Percentiles rank a stretch among this genome's conserved stretches.
Conservation (phyloP, 2,888 invertebrate species). For the Glaucopsyche alexis region DNA sequence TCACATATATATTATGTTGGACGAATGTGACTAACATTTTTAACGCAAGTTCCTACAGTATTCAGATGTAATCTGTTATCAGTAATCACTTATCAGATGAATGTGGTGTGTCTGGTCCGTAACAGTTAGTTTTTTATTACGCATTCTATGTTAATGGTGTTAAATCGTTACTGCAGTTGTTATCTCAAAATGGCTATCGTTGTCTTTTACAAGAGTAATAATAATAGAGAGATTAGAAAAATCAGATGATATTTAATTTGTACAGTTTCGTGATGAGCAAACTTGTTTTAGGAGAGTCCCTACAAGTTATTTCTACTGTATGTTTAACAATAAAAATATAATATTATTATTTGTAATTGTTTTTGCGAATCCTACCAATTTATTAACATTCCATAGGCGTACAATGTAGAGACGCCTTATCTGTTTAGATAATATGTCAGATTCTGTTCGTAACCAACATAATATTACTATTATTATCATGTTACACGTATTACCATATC, state of each 20-base stretch:
- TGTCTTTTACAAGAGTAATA: background rate
- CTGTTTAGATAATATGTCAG: background rate
- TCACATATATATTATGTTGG: no score
- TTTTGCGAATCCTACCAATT: conserved; percentile 12
- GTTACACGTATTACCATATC: no score
- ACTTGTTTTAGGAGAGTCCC: background rate
- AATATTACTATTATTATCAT: background rate
- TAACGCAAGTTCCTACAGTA: background rate
- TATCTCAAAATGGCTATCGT: background rate
- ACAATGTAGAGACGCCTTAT: conserved; percentile 1
- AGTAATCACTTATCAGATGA: background rate
- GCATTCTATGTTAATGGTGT: background rate
- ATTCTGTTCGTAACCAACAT: background rate
- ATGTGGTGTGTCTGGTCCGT: background rate
- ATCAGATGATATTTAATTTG: background rate
- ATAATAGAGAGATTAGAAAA: background rate
- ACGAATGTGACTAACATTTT: background rate
- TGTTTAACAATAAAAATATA: background rate
- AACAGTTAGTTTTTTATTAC: background rate
- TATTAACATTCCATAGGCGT: conserved; percentile 21
- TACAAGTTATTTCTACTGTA: no score
- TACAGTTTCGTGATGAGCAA: background rate
- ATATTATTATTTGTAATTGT: background rate
- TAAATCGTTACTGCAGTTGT: background rate
- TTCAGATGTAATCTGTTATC: background rate